These are phyloP conservation scores for Hypomesus transpacificus DNA, from an alignment of 2,113 vertebrate species.

Conservation along the genomic window DNA sequence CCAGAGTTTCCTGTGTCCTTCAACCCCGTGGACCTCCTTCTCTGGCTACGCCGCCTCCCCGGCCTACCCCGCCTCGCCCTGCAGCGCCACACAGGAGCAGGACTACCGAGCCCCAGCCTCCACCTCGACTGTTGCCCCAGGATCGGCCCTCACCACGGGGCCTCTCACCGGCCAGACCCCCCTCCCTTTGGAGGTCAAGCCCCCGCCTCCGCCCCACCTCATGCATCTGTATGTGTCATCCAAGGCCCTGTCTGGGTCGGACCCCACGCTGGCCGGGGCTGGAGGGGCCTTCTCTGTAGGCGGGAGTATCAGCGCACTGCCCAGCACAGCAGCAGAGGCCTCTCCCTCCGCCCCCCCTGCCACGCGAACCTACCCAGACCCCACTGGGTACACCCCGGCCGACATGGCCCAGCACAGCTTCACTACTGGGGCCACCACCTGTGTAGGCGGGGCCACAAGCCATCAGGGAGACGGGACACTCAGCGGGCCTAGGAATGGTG, in stretches of 20 bases:
- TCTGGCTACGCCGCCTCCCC: conserved; percentile 62
- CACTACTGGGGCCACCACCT: conserved; percentile 31
- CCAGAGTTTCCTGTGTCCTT: conserved; percentile 85
- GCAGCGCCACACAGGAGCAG: conserved; percentile 58
- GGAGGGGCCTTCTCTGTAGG: conserved; percentile 17
- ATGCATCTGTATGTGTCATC: conserved; percentile 37
- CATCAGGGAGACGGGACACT: conserved; percentile 48
- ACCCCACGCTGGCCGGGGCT: conserved; percentile 38
- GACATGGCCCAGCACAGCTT: conserved; percentile 50
- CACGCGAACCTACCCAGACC: conserved; percentile 42
- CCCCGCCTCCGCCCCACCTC: conserved; percentile 65
- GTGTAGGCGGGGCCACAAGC: conserved; percentile 26
- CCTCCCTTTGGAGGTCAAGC: conserved; percentile 63
- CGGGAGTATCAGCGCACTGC: not conserved
- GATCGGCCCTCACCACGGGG: conserved; percentile 33
- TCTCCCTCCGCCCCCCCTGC: conserved; percentile 42
- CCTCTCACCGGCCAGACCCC: conserved; percentile 55
- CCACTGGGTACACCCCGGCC: conserved; percentile 29
- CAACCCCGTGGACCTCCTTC: conserved; percentile 66
- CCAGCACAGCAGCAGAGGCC: conserved; percentile 2
- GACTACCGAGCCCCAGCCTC: conserved; percentile 47
- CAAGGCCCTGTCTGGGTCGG: conserved; percentile 39
- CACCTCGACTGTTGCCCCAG: conserved; percentile 23
- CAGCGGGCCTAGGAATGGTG: conserved; percentile 44
- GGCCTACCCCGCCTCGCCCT: conserved; percentile 63